phyloP scores from a whole-genome alignment of 2,113 vertebrate species.

The Phylloscopus trochilus region DNA sequence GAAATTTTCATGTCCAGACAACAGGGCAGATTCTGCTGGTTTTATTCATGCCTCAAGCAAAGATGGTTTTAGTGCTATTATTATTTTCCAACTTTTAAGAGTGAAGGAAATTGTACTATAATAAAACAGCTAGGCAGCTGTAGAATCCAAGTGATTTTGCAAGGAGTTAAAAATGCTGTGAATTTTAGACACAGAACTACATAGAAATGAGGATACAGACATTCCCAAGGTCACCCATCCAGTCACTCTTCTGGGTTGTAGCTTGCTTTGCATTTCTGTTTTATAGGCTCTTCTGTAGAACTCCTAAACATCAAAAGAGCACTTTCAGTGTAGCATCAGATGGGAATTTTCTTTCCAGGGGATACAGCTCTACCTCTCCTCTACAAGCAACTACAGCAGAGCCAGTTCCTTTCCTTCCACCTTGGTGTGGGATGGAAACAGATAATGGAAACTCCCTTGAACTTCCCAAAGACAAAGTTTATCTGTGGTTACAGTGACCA shows the following conservation, averaged over 20 bases:
- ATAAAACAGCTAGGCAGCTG: neutral
- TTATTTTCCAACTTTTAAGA: neutral
- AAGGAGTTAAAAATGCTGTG: neutral
- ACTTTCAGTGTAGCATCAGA: neutral
- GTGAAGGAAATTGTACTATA: neutral
- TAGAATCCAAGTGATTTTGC: neutral
- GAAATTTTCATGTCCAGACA: conserved; percentile 20
- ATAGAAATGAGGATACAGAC: neutral
- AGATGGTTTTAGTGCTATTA: neutral
- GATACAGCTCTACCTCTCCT: neutral
- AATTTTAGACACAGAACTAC: neutral
- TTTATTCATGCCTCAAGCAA: neutral
- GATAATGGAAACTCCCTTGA: neutral
- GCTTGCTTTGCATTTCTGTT: neutral
- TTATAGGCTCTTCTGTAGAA: neutral
- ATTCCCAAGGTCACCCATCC: neutral
- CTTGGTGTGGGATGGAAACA: neutral
- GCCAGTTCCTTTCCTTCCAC: neutral
- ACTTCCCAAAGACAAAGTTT: neutral
- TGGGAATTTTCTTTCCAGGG: neutral
- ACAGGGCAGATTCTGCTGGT: neutral
- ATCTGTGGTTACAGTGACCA: neutral
- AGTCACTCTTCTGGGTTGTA: neutral
- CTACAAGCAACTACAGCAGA: neutral
- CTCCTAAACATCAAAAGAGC: neutral